Conservation (phyloP, 1,140 invertebrate genomes). For the Atta texana region DNA sequence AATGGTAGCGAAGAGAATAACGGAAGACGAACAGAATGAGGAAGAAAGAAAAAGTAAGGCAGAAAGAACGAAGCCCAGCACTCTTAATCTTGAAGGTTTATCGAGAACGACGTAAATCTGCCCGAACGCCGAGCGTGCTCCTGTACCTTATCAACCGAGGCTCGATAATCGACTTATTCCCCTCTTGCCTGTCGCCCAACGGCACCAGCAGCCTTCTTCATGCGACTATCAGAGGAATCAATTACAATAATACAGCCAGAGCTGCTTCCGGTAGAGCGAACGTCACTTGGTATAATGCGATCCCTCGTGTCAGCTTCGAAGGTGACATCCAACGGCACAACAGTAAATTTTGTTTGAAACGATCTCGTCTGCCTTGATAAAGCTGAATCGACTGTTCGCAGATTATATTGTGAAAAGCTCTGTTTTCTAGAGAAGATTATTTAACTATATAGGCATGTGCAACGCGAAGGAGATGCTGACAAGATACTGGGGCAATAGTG, state of each 20-base stretch:
- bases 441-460: not conserved
- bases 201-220: slow-evolving; percentile 27
- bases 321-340: not conserved
- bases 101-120: slow-evolving; percentile 82
- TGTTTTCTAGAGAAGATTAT: not conserved
- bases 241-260: slow-evolving; percentile 75
- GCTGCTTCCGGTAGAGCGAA: slow-evolving; percentile 65
- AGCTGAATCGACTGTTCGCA: slow-evolving; percentile 46
- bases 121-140: slow-evolving; percentile 73
- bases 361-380: slow-evolving; percentile 30
- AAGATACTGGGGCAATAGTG: not conserved
- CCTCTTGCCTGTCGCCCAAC: slow-evolving; percentile 19
- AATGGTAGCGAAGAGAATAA: not conserved
- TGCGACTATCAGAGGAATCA: slow-evolving; percentile 66
- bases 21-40: slow-evolving; percentile 8
- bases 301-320: slow-evolving; percentile 47
- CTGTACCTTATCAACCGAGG: slow-evolving; percentile 76
- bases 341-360: slow-evolving; percentile 37
- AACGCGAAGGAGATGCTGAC: not conserved
- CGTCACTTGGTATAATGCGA: slow-evolving; percentile 65
- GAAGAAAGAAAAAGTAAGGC: slow-evolving; percentile 8
- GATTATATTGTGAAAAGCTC: not conserved
- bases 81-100: slow-evolving; percentile 82
- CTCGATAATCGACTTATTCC: slow-evolving; percentile 76
- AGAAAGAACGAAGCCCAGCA: slow-evolving; percentile 61